phyloP scores from a whole-genome alignment of 2,888 invertebrate genomes.

The Melitaea athalia region DNA sequence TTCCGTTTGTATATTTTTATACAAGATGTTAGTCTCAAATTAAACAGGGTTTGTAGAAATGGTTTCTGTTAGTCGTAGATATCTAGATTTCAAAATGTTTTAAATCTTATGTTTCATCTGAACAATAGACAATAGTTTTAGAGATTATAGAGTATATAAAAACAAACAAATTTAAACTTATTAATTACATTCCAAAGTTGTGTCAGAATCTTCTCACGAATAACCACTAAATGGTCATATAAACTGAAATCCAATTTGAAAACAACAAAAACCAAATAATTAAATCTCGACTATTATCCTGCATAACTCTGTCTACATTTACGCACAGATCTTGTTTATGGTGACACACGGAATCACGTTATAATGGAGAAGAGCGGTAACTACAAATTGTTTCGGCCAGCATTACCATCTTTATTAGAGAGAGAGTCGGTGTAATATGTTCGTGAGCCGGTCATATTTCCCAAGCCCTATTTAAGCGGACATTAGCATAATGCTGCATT shows the following conservation, averaged over 20 bases:
- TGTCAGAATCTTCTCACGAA: too few relatives aligned
- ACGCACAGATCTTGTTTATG: slow-evolving; percentile 24
- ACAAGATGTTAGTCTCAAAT: too few relatives aligned
- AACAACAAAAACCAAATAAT: not conserved
- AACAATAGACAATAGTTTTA: too few relatives aligned
- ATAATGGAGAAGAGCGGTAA: slow-evolving; percentile 27
- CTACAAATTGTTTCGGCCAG: slow-evolving; percentile 53
- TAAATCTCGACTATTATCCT: not conserved
- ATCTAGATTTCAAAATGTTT: too few relatives aligned
- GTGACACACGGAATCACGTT: slow-evolving; percentile 22
- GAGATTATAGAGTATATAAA: too few relatives aligned
- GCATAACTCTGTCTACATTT: slow-evolving; percentile 6
- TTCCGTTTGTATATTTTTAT: too few relatives aligned
- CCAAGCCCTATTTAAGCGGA: slow-evolving; percentile 66
- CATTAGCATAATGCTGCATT: slow-evolving; percentile 73
- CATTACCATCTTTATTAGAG: slow-evolving; percentile 72
- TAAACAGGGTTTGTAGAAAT: too few relatives aligned
- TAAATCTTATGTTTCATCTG: too few relatives aligned
- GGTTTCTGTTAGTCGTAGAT: too few relatives aligned
- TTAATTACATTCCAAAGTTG: too few relatives aligned
- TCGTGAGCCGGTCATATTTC: slow-evolving; percentile 68
- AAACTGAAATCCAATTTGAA: not conserved
- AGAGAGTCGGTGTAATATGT: slow-evolving; percentile 64
- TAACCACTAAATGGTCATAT: too few relatives aligned
- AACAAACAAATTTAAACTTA: too few relatives aligned